These are phyloP conservation scores for Lysandra coridon DNA, from an alignment of 2,888 invertebrate genomes.

Conservation along the genomic window DNA sequence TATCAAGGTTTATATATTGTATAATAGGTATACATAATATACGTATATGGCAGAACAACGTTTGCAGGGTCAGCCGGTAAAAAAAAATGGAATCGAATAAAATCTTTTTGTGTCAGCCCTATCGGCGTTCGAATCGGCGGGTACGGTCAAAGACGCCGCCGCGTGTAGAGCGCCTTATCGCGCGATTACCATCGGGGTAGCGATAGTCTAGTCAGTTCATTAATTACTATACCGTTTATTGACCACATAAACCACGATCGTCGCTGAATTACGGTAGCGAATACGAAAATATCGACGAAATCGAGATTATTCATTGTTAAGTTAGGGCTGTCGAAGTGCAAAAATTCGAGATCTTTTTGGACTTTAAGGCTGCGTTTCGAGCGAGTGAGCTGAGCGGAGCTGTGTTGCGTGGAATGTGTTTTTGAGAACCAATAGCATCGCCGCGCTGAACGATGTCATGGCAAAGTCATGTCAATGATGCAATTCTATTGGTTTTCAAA, in stretches of 20 bases:
- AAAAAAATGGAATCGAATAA: neutral
- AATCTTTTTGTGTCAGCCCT: slow-evolving; percentile 53
- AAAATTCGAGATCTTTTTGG: neutral
- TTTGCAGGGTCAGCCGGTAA: neutral
- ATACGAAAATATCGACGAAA: neutral
- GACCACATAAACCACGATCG: neutral
- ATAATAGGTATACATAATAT: neutral
- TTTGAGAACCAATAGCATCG: too few species aligned
- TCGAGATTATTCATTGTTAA: neutral
- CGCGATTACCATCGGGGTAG: slow-evolving; percentile 48
- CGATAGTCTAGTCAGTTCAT: slow-evolving; percentile 34
- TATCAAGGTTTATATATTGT: too few species aligned
- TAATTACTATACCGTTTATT: slow-evolving; percentile 30
- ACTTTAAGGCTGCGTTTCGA: too few species aligned
- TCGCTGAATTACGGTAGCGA: slow-evolving; percentile 10
- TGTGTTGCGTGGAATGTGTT: too few species aligned
- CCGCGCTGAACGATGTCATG: too few species aligned
- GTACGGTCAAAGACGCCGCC: slow-evolving; percentile 58
- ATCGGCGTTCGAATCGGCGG: slow-evolving; percentile 61
- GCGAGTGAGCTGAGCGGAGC: too few species aligned
- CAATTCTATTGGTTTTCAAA: too few species aligned
- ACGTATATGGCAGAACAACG: neutral
- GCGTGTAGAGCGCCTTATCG: slow-evolving; percentile 56
- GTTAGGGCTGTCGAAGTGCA: neutral
- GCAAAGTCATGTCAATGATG: too few species aligned